A percentile compares a stretch with the other conserved stretches of the same genome.
These are phyloP conservation scores for Percopsis omiscomaycus DNA, from an alignment of 2,797 vertebrate genomes.

Conservation along the genomic window DNA sequence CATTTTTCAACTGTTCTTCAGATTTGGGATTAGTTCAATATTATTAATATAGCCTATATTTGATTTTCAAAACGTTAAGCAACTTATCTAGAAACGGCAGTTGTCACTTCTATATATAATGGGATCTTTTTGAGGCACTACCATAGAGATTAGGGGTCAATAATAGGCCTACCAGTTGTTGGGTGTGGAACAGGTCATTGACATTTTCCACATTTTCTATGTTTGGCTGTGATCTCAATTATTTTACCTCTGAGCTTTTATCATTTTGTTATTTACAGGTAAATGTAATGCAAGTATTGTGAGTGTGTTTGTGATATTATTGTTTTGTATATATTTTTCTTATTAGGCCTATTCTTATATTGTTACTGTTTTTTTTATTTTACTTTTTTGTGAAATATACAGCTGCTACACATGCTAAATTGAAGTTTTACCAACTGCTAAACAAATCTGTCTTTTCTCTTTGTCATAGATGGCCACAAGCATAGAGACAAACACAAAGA, in stretches of 20 bases:
- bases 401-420: too few species aligned
- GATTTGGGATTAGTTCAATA: too few species aligned
- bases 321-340: not conserved
- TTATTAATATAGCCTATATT: too few species aligned
- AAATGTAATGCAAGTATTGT: too few species aligned
- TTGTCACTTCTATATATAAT: not conserved
- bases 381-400: not conserved
- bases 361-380: not conserved
- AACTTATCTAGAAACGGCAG: not conserved
- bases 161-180: not conserved
- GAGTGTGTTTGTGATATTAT: too few species aligned
- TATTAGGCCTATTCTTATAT: not conserved
- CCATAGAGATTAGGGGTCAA: not conserved
- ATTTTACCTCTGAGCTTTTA: too few species aligned
- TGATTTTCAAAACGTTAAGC: too few species aligned
- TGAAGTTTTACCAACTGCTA: not conserved
- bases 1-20: too few species aligned
- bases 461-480: constrained; percentile 87
- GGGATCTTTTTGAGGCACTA: not conserved
- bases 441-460: constrained; percentile 22
- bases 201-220: constrained; percentile 2
- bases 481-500: constrained; percentile 97
- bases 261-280: too few species aligned
- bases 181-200: constrained; percentile 6
- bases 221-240: constrained; percentile 17